Conservation (phyloP, 2,113 vertebrate species). For the Gobio gobio region DNA sequence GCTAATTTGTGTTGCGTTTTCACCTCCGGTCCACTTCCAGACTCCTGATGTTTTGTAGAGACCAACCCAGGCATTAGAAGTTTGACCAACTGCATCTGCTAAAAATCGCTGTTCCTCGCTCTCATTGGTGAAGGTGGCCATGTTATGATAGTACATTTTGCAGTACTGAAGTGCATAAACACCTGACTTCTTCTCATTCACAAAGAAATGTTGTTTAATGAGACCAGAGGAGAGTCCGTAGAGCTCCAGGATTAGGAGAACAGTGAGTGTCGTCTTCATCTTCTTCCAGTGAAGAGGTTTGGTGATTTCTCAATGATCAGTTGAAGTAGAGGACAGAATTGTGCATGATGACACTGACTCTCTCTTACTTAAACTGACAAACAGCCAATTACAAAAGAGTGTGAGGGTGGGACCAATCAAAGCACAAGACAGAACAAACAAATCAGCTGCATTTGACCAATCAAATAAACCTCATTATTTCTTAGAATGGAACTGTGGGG, state of each 20-base stretch:
- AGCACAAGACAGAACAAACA: background rate
- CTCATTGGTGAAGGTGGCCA: conserved; percentile 18
- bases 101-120: background rate
- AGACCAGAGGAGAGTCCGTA: background rate
- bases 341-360: background rate
- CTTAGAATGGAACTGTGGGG: background rate
- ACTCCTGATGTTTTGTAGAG: background rate
- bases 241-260: background rate
- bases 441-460: background rate
- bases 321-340: background rate
- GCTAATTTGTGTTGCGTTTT: background rate
- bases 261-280: conserved; percentile 3
- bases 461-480: background rate
- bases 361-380: background rate
- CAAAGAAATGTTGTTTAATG: conserved; percentile 17
- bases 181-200: background rate
- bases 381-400: background rate
- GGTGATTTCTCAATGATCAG: background rate
- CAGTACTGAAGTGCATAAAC: background rate
- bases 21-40: conserved; percentile 33
- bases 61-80: background rate
- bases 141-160: background rate
- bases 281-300: background rate
- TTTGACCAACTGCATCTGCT: background rate
- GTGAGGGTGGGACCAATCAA: conserved; percentile 3